Percentiles rank a stretch among this genome's conserved stretches.
Conservation (phyloP, 2,888 invertebrate species). For the Hydroisotoma schaefferi region DNA sequence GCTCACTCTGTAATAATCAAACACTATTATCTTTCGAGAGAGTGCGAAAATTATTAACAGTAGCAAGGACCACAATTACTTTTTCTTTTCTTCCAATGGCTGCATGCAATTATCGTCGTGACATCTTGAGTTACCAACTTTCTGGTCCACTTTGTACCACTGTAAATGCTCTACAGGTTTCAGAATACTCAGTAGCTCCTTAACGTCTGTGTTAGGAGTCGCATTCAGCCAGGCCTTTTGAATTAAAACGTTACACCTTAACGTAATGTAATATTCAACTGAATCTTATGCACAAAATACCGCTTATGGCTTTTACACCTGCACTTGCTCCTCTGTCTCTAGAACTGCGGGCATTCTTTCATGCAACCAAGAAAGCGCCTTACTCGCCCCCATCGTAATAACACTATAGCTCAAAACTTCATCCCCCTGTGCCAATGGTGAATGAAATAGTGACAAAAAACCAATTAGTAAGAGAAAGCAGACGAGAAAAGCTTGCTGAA, state of each 20-base stretch:
- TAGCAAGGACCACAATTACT: slow-evolving; percentile 1
- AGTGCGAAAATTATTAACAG: not conserved
- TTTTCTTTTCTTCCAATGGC: slow-evolving; percentile 49
- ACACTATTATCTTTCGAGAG: not conserved
- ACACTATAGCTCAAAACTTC: slow-evolving; percentile 69
- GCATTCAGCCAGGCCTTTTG: slow-evolving; percentile 69
- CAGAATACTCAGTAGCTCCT: slow-evolving; percentile 58
- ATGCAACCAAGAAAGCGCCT: slow-evolving; percentile 68
- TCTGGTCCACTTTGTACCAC: slow-evolving; percentile 68
- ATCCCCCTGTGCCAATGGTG: slow-evolving; percentile 52
- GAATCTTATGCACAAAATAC: no score
- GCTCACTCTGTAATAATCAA: slow-evolving; percentile 8
- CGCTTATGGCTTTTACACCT: slow-evolving; percentile 53
- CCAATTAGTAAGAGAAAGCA: not conserved
- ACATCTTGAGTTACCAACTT: slow-evolving; percentile 69
- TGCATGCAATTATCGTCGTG: slow-evolving; percentile 57
- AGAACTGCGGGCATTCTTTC: slow-evolving; percentile 78
- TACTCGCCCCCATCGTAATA: slow-evolving; percentile 71
- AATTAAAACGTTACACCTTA: no score
- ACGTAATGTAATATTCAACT: no score
- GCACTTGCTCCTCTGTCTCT: slow-evolving; percentile 62
- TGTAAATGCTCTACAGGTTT: slow-evolving; percentile 58
- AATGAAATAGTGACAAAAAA: not conserved
- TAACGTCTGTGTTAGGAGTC: slow-evolving; percentile 56
- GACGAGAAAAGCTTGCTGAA: not conserved